Base-by-base conservation (phyloP, 1,140 invertebrate genomes). In the Bacillus rossius region DNA sequence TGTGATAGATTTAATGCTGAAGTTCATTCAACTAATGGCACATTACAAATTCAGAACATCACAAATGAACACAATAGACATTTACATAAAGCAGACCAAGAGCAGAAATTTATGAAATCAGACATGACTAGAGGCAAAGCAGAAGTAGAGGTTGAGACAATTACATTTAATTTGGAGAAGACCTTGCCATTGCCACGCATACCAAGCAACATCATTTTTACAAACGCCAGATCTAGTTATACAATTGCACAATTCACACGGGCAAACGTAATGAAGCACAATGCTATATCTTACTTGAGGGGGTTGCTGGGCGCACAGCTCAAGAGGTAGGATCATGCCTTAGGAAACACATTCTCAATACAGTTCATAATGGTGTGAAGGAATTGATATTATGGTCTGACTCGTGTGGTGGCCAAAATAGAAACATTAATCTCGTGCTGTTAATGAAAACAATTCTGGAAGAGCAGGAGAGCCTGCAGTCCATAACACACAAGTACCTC, bases 331-430 rank as follows among this genome's bases (percentile, higher is more conserved):
- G 62, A 14, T 71, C 69, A 8, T 73, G 66, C 49, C 26, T 73
- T 10, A 49, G 53, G 16, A 73, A 70, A 58, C 60, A 71, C 51
- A 66, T 71, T 20, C 56, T 38, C 57, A 50, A 63, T 49, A 57
- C 64, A 41, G 25, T 69, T 8, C 22, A 45, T 53, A 8, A 20
- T n/a, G 49, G 29, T 38, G 59, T 70, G 22, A 63, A 67, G 50
- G n/a, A 69, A 29, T 58, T 73, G 49, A 64, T 68, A 49, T 57
- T 75, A 16, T 75, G 69, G 71, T 64, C 58, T 47, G 68, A 74
- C 61, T 71, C 61, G 14, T 74, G 70, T 51, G 4, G n/a, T n/a
- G n/a, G n/a, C n/a, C n/a, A n/a, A n/a, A n/a, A n/a, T n/a, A n/a
- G n/a, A n/a, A n/a, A n/a, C 71, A 73, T 61, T 73, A 72, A 42